These are phyloP conservation scores for Tetramorium alpestre DNA, from an alignment of 1,140 invertebrate genomes.

Conservation along the genomic window DNA sequence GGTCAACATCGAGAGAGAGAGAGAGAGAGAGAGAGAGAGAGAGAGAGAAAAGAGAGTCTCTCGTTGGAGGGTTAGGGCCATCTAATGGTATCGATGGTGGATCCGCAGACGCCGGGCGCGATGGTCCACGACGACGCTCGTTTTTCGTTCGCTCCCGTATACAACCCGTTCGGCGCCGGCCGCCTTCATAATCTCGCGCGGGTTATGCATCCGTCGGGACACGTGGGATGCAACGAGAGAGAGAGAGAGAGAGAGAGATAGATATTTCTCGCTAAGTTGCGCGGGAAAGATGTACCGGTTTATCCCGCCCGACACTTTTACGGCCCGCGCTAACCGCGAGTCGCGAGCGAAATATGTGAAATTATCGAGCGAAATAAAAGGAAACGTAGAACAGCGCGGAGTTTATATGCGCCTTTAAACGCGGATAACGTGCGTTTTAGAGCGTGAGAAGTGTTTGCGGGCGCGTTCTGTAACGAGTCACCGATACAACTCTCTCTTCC, in stretches of 20 bases:
- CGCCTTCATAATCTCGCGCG: conserved; percentile 31
- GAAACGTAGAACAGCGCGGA: conserved; percentile 18
- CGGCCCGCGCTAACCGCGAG: conserved; percentile 45
- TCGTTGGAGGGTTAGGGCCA: conserved; percentile 72
- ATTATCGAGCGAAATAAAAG: conserved; percentile 57
- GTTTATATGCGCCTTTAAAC: conserved; percentile 46
- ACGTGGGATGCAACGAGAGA: conserved; percentile 36
- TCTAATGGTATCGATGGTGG: conserved; percentile 74
- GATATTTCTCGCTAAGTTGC: conserved; percentile 44
- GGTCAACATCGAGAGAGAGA: conserved; percentile 81
- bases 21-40: not conserved
- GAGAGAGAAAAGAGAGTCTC: conserved; percentile 63
- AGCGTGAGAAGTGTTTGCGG: conserved; percentile 55
- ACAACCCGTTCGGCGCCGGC: conserved; percentile 33
- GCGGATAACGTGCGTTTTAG: conserved; percentile 51
- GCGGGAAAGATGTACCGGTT: conserved; percentile 67
- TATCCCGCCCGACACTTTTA: conserved; percentile 63
- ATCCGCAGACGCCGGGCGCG: conserved; percentile 21
- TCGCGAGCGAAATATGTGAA: conserved; percentile 55
- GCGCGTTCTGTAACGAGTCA: conserved; percentile 35
- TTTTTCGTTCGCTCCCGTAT: not conserved
- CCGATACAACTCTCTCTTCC: conserved; percentile 15
- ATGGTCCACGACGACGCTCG: conserved; percentile 13
- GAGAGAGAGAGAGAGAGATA: not conserved
- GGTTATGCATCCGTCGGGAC: conserved; percentile 54